phyloP scores from a whole-genome alignment of 1,140 invertebrate genomes.

The Ostrea edulis region DNA sequence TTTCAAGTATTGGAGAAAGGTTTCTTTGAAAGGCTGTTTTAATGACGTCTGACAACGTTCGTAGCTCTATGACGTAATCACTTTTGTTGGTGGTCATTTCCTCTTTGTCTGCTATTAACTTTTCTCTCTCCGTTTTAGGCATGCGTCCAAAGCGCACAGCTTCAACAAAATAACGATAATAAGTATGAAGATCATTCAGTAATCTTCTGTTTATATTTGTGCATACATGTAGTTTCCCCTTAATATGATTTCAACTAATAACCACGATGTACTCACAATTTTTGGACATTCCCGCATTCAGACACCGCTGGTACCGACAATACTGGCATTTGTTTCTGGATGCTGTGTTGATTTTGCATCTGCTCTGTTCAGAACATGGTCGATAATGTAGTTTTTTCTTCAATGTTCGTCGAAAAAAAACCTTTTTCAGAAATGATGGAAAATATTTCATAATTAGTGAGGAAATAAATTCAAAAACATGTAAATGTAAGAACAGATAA shows the following conservation, averaged over 20 bases:
- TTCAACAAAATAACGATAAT: slow-evolving; percentile 81
- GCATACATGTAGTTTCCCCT: neutral
- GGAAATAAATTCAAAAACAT: neutral
- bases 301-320: slow-evolving; percentile 98
- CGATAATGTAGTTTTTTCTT: slow-evolving; percentile 98
- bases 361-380: slow-evolving; percentile 94
- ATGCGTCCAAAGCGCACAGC: slow-evolving; percentile 99
- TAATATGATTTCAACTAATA: neutral
- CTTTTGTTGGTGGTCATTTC: slow-evolving; percentile 64
- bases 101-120: slow-evolving; percentile 88
- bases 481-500: neutral
- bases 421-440: slow-evolving; percentile 80
- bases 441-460: too few species aligned
- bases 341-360: slow-evolving; percentile 95
- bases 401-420: slow-evolving; percentile 89
- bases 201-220: neutral
- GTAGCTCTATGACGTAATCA: slow-evolving; percentile 67
- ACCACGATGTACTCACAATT: slow-evolving; percentile 83
- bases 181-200: too few species aligned
- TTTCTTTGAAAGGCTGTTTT: slow-evolving; percentile 62
- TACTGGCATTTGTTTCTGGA: slow-evolving; percentile 98
- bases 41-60: slow-evolving; percentile 68
- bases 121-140: slow-evolving; percentile 98
- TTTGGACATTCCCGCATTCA: slow-evolving; percentile 97
- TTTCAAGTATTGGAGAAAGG: neutral